Base-by-base conservation (phyloP, 2,797 vertebrate species). In the Spinus olivaceus region DNA sequence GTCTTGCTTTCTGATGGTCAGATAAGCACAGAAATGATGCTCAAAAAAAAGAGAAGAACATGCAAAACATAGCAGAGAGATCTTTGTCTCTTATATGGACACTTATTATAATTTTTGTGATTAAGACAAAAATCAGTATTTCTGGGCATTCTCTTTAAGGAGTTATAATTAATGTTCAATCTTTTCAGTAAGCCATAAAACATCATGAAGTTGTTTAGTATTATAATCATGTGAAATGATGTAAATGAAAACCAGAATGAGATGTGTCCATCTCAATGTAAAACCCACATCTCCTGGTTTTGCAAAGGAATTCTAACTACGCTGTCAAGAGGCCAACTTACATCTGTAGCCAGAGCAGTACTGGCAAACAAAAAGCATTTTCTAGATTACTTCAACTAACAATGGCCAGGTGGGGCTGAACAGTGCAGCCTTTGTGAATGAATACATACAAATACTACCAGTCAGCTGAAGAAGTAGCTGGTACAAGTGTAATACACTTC, bases 281-380 rank as follows among this genome's bases (percentile, higher is more conserved):
- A 72, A 84, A 21, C 13, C 39, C 16, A 4, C 17, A 66, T 4
- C 42, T 53, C 46, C 41, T 13, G 9, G 15, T 64, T 92, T 80
- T 87, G 60, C 46, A 53, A 71, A 44, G 9, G 47, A 39, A 82
- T 63, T 85, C 59, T n/a, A 81, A 71, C 33, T 30, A 47, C 0
- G 15, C 56, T 57, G 85, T 32, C 72, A 89, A 47, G 64, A 87
- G 67, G 65, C 46, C 83, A 84, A 65, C 2, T 32, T 59, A 14
- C 12, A 76, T 65, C 53, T 54, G 24, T 0, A 33, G 72, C 64
- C 81, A 82, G 22, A 71, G 61, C 6, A 18, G n/a, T 0, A 2
- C 76, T 83, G 85, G 87, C 89, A 91, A 88, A 74, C 27, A 70
- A 57, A 70, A 81, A 46, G 18, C 44, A 14, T 81, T 89, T 95